These are phyloP conservation scores for Vidua macroura DNA, from an alignment of 2,113 vertebrate genomes.

Conservation along the genomic window DNA sequence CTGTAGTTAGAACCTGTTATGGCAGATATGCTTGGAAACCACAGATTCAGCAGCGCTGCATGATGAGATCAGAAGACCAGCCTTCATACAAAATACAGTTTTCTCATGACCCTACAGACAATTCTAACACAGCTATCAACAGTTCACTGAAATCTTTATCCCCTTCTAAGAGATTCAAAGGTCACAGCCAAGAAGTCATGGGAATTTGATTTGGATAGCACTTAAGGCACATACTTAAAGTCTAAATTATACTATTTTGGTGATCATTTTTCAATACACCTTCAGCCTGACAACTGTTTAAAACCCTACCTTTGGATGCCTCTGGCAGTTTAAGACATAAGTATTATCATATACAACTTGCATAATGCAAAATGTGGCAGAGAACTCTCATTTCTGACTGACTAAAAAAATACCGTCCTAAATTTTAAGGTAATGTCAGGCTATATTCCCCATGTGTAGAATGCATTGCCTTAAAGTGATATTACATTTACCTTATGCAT, in stretches of 20 bases:
- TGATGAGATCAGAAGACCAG: background rate
- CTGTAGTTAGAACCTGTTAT: background rate
- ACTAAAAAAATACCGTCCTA: background rate
- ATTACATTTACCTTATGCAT: background rate
- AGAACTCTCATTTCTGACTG: background rate
- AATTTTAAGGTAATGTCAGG: background rate
- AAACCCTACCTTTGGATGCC: background rate
- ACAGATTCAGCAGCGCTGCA: background rate
- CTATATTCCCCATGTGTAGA: background rate
- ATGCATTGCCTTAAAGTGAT: background rate
- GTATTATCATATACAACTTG: background rate
- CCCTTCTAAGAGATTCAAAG: background rate
- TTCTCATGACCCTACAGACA: background rate
- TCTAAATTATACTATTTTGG: background rate
- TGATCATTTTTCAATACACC: background rate
- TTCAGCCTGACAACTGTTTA: background rate
- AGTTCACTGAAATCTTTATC: background rate
- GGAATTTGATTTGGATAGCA: background rate
- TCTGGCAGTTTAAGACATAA: background rate
- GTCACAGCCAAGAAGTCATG: background rate
- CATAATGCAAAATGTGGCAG: background rate
- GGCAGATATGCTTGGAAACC: background rate
- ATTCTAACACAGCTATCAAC: background rate
- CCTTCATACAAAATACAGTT: background rate
- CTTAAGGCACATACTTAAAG: background rate